A percentile compares a stretch with the other conserved stretches of the same genome.
These are phyloP conservation scores for Dinocampus coccinellae DNA, from an alignment of 2,888 invertebrate species.

Conservation along the genomic window DNA sequence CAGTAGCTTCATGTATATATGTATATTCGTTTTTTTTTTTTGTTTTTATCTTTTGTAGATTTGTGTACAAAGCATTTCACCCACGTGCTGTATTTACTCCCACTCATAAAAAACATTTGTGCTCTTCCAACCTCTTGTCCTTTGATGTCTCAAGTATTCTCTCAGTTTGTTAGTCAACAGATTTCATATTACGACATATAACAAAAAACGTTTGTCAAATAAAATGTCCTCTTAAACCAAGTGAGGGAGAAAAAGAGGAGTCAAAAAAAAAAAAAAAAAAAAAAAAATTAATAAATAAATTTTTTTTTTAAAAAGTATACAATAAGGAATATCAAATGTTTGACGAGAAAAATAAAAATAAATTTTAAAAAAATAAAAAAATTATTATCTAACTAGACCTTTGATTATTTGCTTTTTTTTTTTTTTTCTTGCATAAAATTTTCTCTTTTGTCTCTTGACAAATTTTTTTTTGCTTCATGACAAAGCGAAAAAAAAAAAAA, in stretches of 20 bases:
- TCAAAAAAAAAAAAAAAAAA: too few relatives aligned
- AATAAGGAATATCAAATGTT: neutral
- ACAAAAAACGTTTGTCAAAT: neutral
- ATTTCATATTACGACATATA: neutral
- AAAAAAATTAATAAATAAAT: neutral
- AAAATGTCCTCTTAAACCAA: neutral
- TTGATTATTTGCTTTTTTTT: neutral
- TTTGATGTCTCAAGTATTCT: slow-evolving; percentile 3
- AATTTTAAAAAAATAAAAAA: neutral
- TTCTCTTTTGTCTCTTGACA: neutral
- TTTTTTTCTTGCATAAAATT: slow-evolving; percentile 4
- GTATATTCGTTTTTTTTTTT: too few relatives aligned
- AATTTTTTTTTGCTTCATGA: neutral
- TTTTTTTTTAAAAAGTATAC: too few relatives aligned
- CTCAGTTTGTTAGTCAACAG: neutral
- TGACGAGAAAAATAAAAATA: neutral
- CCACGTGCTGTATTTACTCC: neutral
- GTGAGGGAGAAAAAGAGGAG: neutral
- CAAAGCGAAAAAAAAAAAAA: slow-evolving; percentile 6
- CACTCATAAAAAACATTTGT: neutral
- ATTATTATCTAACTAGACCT: neutral
- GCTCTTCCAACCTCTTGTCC: neutral
- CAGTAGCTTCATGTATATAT: neutral
- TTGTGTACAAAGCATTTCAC: neutral
- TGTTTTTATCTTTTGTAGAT: neutral